Evolutionary conservation across 2,888 invertebrate species (phyloP).

Genomic region (Heliconius charithonia): DNA sequence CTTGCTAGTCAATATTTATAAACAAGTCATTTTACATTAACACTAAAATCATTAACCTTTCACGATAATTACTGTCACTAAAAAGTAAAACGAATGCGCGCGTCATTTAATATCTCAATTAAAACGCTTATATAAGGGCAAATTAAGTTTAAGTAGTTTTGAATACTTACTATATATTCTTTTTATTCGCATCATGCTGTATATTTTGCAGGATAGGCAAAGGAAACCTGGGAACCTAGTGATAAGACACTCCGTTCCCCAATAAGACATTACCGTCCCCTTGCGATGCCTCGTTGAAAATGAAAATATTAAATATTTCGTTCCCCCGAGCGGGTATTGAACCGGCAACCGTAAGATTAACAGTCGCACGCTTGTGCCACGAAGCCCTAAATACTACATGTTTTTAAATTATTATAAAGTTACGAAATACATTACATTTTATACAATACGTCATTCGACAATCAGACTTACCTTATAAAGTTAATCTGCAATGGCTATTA

Average conservation of each 20-base stretch:
- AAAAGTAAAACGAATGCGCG: conserved; percentile 24
- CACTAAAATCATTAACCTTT: conserved; percentile 18
- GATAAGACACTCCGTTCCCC: no score
- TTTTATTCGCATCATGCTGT: no score
- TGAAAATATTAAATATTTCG: no score
- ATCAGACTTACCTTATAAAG: conserved; percentile 2
- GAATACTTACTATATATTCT: not conserved
- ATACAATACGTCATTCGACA: conserved; percentile 4
- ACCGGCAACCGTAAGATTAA: no score
- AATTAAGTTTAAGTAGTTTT: conserved; percentile 31
- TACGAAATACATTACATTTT: not conserved
- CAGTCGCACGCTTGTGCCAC: no score
- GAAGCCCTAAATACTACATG: not conserved
- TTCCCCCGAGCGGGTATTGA: no score
- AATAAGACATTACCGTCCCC: no score
- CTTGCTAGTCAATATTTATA: conserved; percentile 9
- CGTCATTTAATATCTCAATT: conserved; percentile 39
- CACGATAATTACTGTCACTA: not conserved
- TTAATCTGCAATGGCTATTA: conserved; percentile 4
- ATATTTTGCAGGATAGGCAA: no score
- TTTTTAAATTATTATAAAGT: not conserved
- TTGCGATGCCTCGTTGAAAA: no score
- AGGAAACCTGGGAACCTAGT: no score
- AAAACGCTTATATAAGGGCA: conserved; percentile 43
- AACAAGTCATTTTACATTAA: conserved; percentile 13